Base-by-base conservation (phyloP, 1,140 invertebrate genomes). In the Magallana gigas region DNA sequence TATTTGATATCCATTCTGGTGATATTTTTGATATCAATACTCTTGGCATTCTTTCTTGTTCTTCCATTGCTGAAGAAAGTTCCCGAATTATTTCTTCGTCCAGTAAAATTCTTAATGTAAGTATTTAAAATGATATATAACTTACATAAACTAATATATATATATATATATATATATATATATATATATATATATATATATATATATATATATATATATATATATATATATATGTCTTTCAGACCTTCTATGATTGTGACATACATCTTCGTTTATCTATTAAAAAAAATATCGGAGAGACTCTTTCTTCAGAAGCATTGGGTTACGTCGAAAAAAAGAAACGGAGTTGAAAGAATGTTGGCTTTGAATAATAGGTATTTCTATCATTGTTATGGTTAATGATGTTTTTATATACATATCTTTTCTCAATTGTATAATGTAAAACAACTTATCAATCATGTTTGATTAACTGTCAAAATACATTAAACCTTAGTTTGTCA, bases 311-410 rank as follows among this genome's bases (percentile, higher is more conserved):
- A 76, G 23, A 76, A 29, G 3, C 23, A 76, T 8, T 76, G 68
- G 68, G 14, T 76, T 12, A n/a, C 36, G 6, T 62, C 29, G n/a
- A 57, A 36, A 12, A 56, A 80, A 3, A 48, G 57, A 8, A 12
- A 23, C 6, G 29, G 29, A 14, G 29, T 62, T 16, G 12, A 36
- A 62, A 59, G 58, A 64, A 7, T 57, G 12, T 58, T 85, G 18
- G 85, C 85, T 16, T 29, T 85, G 12, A 8, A 85, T 29, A 85
- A 85, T 29, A 59, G 23, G 85, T 85, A 80, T 29, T 36, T 82
- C 0, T 9, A 57, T 14, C 36, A 48, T 48, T 48, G 5, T 48
- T 48, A 48, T 48, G 36, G 36, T 48, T 48, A 48, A 48, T 48
- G 36, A 48, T 48, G 5, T 48, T 48, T 48, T 48, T 2, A 48